Evolutionary conservation across 1,140 invertebrate genomes (phyloP).

Genomic region (Danaus melanippus): DNA sequence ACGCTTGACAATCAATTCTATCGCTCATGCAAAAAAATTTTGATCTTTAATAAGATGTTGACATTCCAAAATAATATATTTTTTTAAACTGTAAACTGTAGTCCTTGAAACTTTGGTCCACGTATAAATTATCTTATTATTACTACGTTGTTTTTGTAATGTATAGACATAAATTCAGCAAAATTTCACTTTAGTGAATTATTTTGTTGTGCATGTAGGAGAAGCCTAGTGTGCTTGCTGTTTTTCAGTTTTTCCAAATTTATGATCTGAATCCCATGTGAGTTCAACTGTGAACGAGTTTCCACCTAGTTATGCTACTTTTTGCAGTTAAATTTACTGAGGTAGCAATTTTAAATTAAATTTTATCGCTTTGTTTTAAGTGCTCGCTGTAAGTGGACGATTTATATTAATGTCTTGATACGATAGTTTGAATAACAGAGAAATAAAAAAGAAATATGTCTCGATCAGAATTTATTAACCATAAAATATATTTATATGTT

Average conservation of each 20-base stretch:
- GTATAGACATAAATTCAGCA: too few relatives aligned
- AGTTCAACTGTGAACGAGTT: constrained; percentile 36
- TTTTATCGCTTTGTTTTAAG: constrained; percentile 23
- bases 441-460: background rate
- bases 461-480: background rate
- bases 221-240: constrained; percentile 16
- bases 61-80: constrained; percentile 11
- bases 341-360: constrained; percentile 33
- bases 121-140: too few relatives aligned
- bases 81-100: too few relatives aligned
- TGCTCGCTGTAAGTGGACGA: constrained; percentile 18
- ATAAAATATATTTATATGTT: too few relatives aligned
- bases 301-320: constrained; percentile 37
- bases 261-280: constrained; percentile 36
- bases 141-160: too few relatives aligned
- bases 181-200: too few relatives aligned
- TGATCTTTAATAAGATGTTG: constrained; percentile 32
- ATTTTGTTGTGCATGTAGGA: too few relatives aligned
- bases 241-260: constrained; percentile 35
- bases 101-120: too few relatives aligned
- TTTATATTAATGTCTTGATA: too few relatives aligned
- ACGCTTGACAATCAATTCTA: constrained; percentile 35
- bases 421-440: too few relatives aligned
- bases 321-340: constrained; percentile 31
- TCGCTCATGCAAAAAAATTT: constrained; percentile 31